Conservation (phyloP, 2,797 vertebrate species). For the Botia kubotai region DNA sequence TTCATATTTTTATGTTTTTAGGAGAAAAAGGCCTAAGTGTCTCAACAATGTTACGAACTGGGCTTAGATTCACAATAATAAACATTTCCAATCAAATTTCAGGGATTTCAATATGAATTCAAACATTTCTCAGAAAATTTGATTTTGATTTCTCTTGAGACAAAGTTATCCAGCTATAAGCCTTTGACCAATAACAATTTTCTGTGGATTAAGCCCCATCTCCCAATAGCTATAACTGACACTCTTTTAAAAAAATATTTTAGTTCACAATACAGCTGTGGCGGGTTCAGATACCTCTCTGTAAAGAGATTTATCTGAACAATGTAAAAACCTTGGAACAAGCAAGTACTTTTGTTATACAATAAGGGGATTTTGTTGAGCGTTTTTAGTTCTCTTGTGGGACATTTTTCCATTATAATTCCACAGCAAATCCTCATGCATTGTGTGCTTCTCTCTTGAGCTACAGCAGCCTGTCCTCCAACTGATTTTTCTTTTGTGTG, state of each 20-base stretch:
- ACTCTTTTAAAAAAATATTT: slow-evolving; percentile 4
- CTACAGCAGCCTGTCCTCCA: slow-evolving; percentile 2
- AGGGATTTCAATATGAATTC: too few relatives aligned
- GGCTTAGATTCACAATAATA: too few relatives aligned
- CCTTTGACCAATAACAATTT: too few relatives aligned
- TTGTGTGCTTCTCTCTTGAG: not conserved
- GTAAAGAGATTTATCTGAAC: too few relatives aligned
- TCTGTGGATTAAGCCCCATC: not conserved
- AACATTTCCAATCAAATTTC: too few relatives aligned
- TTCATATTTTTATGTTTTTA: too few relatives aligned
- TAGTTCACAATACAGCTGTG: not conserved
- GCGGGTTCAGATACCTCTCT: not conserved
- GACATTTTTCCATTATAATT: not conserved
- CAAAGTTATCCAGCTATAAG: too few relatives aligned
- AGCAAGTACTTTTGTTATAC: not conserved
- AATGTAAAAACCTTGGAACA: not conserved
- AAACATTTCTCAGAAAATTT: too few relatives aligned
- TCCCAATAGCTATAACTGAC: not conserved
- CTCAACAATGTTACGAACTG: too few relatives aligned
- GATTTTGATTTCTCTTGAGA: too few relatives aligned
- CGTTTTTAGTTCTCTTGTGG: slow-evolving; percentile 2
- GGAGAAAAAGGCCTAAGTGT: too few relatives aligned
- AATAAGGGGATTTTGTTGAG: not conserved
- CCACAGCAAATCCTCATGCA: not conserved
- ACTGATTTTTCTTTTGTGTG: slow-evolving; percentile 7